A percentile compares a stretch with the other conserved stretches of the same genome.
These are phyloP conservation scores for Ommatoiulus sabulosus DNA, from an alignment of 2,888 invertebrate species.

Conservation along the genomic window DNA sequence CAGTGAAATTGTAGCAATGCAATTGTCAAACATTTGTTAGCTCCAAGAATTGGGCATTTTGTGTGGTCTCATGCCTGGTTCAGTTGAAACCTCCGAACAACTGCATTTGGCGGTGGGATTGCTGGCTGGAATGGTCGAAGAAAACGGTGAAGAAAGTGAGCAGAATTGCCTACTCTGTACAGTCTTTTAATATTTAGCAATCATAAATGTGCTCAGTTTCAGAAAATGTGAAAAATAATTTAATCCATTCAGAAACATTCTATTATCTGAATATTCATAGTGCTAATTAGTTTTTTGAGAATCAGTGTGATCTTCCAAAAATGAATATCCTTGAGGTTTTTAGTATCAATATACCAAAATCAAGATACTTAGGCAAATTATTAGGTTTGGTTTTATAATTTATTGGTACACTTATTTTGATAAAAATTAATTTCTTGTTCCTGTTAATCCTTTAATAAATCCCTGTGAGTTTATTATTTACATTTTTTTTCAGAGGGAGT, in stretches of 20 bases:
- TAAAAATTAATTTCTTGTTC: too few species aligned
- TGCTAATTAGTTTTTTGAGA: not conserved
- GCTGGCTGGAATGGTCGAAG: slow-evolving; percentile 87
- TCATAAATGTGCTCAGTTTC: not conserved
- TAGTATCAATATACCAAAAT: too few species aligned
- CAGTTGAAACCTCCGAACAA: slow-evolving; percentile 79
- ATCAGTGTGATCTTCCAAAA: too few species aligned
- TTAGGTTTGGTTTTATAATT: too few species aligned
- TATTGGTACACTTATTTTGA: too few species aligned
- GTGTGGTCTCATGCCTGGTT: slow-evolving; percentile 90
- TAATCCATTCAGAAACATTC: too few species aligned
- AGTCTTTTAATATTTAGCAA: too few species aligned
- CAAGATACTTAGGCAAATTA: too few species aligned
- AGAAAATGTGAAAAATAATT: not conserved
- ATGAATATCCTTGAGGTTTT: too few species aligned
- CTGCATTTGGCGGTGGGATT: slow-evolving; percentile 90
- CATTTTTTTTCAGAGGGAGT: slow-evolving; percentile 42
- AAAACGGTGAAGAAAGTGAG: slow-evolving; percentile 28
- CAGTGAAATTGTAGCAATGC: not conserved
- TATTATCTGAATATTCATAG: too few species aligned
- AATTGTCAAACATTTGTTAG: not conserved
- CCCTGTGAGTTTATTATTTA: not conserved
- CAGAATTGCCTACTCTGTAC: not conserved
- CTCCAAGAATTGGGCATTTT: slow-evolving; percentile 83
- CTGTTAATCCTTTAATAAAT: not conserved